Conservation (phyloP, 2,888 invertebrate genomes). For the Rambutsinella grinnellia region DNA sequence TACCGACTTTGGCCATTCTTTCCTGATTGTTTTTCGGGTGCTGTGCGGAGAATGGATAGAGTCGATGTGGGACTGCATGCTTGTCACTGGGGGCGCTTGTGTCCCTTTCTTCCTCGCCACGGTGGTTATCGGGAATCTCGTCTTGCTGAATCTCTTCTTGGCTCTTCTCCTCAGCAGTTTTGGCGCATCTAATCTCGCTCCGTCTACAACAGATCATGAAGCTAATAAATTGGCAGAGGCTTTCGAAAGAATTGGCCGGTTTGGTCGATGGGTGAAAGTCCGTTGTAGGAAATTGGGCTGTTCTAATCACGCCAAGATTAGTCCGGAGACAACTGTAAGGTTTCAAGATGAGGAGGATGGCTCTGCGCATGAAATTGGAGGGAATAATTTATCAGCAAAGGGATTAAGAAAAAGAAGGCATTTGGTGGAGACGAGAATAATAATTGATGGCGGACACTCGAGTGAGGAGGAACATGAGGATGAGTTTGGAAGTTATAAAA, state of each 20-base stretch:
- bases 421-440: too few species aligned
- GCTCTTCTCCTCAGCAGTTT: conserved; percentile 99
- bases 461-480: too few species aligned
- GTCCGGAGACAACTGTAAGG: too few species aligned
- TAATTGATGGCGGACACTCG: too few species aligned
- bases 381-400: too few species aligned
- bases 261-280: conserved; percentile 90
- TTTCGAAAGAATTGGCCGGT: conserved; percentile 93
- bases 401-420: too few species aligned
- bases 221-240: conserved; percentile 99
- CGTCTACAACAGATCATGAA: conserved; percentile 75
- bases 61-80: conserved; percentile 99
- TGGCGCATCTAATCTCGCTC: conserved; percentile 76
- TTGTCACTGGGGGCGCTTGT: conserved; percentile 88
- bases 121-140: conserved; percentile 98
- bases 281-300: too few species aligned
- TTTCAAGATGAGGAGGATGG: too few species aligned
- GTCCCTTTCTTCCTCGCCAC: conserved; percentile 99
- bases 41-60: conserved; percentile 99
- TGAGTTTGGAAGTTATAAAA: too few species aligned
- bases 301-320: too few species aligned
- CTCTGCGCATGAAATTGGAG: too few species aligned
- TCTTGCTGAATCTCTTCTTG: conserved; percentile 98
- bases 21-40: conserved; percentile 99
- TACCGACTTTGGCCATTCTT: conserved; percentile 96